These are phyloP conservation scores for Otis tarda DNA, from an alignment of 2,113 vertebrate species.

Conservation along the genomic window DNA sequence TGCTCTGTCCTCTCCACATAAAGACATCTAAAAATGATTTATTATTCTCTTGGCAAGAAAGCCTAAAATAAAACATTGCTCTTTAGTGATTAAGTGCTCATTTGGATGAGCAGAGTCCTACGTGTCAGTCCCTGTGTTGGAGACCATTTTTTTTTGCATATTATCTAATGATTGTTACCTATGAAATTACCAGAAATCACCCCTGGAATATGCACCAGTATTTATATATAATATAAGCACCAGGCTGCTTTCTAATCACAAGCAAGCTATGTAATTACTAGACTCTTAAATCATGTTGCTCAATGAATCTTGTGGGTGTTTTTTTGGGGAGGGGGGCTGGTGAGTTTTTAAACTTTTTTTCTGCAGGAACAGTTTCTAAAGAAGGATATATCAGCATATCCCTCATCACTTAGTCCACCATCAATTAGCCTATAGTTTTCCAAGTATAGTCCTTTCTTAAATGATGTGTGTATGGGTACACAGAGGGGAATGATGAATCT, in stretches of 20 bases:
- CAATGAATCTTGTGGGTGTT: not conserved
- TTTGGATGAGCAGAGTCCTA: not conserved
- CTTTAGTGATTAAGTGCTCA: not conserved
- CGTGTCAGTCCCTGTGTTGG: not conserved
- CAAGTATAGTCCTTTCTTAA: not conserved
- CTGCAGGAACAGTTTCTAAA: not conserved
- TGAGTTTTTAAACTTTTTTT: not conserved
- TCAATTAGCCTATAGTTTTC: not conserved
- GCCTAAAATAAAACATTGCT: not conserved
- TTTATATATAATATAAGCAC: no score
- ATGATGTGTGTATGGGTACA: not conserved
- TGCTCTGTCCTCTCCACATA: not conserved
- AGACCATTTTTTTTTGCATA: not conserved
- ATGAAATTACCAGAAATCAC: not conserved
- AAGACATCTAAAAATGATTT: not conserved
- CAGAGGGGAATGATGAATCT: not conserved
- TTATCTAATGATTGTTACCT: not conserved
- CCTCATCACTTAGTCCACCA: not conserved
- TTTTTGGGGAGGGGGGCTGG: not conserved
- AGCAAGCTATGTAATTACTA: not conserved
- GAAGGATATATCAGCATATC: not conserved
- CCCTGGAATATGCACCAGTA: not conserved
- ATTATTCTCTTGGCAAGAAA: not conserved
- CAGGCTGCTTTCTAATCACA: not conserved
- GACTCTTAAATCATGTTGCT: not conserved